Evolutionary conservation across 1,140 invertebrate genomes (phyloP), one percentile per base, ranked within the genome.

Genomic region (Araneus ventricosus): DNA sequence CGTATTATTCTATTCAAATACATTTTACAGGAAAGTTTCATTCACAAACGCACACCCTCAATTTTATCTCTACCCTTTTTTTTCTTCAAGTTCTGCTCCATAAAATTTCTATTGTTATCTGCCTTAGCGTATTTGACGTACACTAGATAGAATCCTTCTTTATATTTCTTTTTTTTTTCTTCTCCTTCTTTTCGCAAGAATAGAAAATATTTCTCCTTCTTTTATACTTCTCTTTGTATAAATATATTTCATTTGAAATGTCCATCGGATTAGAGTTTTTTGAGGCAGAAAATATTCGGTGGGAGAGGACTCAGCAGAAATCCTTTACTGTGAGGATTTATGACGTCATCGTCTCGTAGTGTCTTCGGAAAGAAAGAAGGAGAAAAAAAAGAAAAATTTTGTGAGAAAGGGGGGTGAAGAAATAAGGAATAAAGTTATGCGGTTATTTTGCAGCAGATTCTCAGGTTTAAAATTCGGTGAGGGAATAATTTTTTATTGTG

Each of bases 161-260:
- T 52, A 52, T 52, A 52, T 52, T 52, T 87, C 10, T 87, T 57
- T 87, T 59, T 37, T 34, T 61, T n/a, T 27, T 63, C 37, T 88
- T 30, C 63, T n/a, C 27, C 45, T 52, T 52, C 45, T 57, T 30
- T 80, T 59, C 41, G 8, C 8, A 80, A 70, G 63, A 52, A 92
- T 86, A 45, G 41, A 86, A 92, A 92, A 92, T 70, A 92, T 70
- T 70, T 92, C 82, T 92, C 24, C 20, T 87, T 87, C 57, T 90
- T 63, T 84, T 61, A 92, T 86, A 57, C 84, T 85, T 92, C 82
- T 86, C 82, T 92, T 86, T 92, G 90, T 92, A 92, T 92, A 92
- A 92, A 92, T 92, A 92, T 92, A 92, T 92, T 92, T 82, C 80
- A 82, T 92, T 92, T 75, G 80, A 92, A 92, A 92, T 86, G 90